Evolutionary conservation across 2,113 vertebrate species (phyloP).

Genomic region (Glaucomys volans): DNA sequence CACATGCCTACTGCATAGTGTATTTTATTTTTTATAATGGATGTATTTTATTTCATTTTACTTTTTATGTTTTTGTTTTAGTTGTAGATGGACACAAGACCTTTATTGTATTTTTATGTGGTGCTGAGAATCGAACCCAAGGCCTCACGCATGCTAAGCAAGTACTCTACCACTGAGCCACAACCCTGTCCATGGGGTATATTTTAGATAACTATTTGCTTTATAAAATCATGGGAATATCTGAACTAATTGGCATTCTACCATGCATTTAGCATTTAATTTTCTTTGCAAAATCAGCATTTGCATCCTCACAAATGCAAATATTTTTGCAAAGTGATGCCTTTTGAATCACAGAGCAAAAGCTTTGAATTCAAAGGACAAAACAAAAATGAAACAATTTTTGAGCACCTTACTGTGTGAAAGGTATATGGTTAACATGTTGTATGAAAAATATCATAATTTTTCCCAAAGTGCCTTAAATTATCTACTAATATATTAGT

Average conservation of each 20-base stretch:
- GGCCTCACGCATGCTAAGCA: no score
- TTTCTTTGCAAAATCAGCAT: constrained; percentile 59
- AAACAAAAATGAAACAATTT: constrained; percentile 38
- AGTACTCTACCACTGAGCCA: no score
- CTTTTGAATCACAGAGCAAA: constrained; percentile 26
- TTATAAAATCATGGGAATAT: constrained; percentile 61
- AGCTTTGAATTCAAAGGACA: not conserved
- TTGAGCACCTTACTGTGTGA: not conserved
- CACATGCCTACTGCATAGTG: not conserved
- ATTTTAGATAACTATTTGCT: constrained; percentile 64
- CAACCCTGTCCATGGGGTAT: not conserved
- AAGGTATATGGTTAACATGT: not conserved
- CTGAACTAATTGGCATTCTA: constrained; percentile 66
- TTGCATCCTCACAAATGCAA: constrained; percentile 62
- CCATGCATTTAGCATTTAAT: constrained; percentile 48
- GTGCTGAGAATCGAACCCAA: no score
- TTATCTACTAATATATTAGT: not conserved
- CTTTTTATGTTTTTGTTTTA: no score
- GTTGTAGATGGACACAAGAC: no score
- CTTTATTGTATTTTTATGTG: no score
- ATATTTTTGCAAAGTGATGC: constrained; percentile 42
- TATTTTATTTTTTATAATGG: not conserved
- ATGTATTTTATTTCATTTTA: no score
- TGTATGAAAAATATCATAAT: not conserved
- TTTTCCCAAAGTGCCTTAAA: not conserved